These are phyloP conservation scores for Scelioninae gen. 2 DNA, from an alignment of 2,888 invertebrate species.

Conservation along the genomic window DNA sequence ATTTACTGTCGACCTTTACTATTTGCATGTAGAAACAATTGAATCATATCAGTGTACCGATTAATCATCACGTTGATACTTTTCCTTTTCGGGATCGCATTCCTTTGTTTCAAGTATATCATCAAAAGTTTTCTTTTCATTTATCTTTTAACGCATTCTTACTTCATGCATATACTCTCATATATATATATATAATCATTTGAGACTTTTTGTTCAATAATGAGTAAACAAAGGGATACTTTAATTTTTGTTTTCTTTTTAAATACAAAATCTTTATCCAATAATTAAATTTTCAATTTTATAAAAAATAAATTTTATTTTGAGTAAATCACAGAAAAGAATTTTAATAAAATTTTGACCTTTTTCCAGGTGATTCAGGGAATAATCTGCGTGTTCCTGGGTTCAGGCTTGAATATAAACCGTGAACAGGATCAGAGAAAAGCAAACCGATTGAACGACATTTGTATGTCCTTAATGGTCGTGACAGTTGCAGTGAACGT, in stretches of 20 bases:
- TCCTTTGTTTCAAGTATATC: constrained; percentile 33
- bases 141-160: too few relatives aligned
- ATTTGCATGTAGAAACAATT: constrained; percentile 47
- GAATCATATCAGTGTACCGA: constrained; percentile 24
- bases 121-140: neutral
- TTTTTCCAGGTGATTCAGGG: constrained; percentile 78
- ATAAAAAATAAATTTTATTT: too few relatives aligned
- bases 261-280: too few relatives aligned
- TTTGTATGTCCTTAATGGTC: constrained; percentile 78
- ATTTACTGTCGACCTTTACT: constrained; percentile 47
- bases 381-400: constrained; percentile 79
- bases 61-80: constrained; percentile 12
- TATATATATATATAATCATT: too few relatives aligned
- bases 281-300: too few relatives aligned
- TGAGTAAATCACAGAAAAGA: too few relatives aligned
- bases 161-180: too few relatives aligned
- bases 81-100: constrained; percentile 1
- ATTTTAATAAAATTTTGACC: too few relatives aligned
- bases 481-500: constrained; percentile 79
- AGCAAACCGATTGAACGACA: constrained; percentile 80
- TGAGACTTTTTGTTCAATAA: too few relatives aligned
- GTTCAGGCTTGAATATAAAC: constrained; percentile 80
- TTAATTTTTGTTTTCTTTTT: too few relatives aligned
- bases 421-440: constrained; percentile 78
- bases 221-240: too few relatives aligned